phyloP scores from a whole-genome alignment of 2,113 vertebrate genomes.

The Lipophrys pholis region DNA sequence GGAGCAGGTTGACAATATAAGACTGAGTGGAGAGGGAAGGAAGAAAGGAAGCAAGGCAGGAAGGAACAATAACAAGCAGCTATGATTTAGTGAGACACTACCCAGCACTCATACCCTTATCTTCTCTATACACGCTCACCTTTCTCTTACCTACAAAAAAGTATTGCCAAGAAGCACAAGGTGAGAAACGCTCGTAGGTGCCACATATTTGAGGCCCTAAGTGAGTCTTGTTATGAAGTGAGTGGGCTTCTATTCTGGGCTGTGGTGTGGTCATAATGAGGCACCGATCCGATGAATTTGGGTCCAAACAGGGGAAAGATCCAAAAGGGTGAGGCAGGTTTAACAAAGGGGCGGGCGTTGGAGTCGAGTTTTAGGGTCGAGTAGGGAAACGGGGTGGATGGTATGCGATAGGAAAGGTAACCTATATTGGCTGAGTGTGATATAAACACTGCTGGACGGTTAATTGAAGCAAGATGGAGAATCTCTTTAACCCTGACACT shows the following conservation, averaged over 20 bases:
- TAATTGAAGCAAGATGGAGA: slow-evolving; percentile 81
- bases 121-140: slow-evolving; percentile 29
- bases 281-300: slow-evolving; percentile 59
- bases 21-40: slow-evolving; percentile 4
- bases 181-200: slow-evolving; percentile 59
- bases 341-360: slow-evolving; percentile 30
- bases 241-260: slow-evolving; percentile 57
- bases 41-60: slow-evolving; percentile 33
- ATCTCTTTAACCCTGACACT: slow-evolving; percentile 63
- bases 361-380: slow-evolving; percentile 48
- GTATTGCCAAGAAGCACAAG: slow-evolving; percentile 34
- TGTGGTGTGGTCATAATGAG: slow-evolving; percentile 60
- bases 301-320: slow-evolving; percentile 40
- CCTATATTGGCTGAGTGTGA: slow-evolving; percentile 59
- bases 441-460: slow-evolving; percentile 64
- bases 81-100: slow-evolving; percentile 39
- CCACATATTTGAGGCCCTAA: slow-evolving; percentile 58
- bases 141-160: slow-evolving; percentile 39
- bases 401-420: slow-evolving; percentile 59
- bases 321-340: slow-evolving; percentile 48
- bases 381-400: slow-evolving; percentile 40
- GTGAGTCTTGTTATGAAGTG: slow-evolving; percentile 41
- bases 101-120: slow-evolving; percentile 17
- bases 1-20: neutral
- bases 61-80: slow-evolving; percentile 41